A percentile compares a stretch with the other conserved stretches of the same genome.
phyloP scores from a whole-genome alignment of 2,113 vertebrate species.

The Benitochromis conjunctus region DNA sequence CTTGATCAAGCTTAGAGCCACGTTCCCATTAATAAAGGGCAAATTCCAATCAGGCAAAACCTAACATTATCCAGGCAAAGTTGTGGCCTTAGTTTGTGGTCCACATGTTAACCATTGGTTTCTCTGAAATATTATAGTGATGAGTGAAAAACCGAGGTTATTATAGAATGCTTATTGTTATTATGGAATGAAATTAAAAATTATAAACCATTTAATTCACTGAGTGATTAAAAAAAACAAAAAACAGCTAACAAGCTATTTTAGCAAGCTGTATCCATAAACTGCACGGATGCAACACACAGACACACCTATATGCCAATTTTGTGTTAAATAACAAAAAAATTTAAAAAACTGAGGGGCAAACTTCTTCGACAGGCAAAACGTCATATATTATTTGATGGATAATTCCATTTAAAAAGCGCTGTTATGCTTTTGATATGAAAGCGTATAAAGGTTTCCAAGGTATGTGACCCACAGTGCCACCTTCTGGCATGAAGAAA shows the following conservation, averaged over 20 bases:
- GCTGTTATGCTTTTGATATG: no score
- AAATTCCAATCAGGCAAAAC: not conserved
- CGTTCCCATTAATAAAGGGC: not conserved
- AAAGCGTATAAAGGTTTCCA: no score
- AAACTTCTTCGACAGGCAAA: not conserved
- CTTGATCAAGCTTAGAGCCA: not conserved
- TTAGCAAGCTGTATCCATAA: no score
- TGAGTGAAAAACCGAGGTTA: not conserved
- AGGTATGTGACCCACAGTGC: no score
- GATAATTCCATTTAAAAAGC: not conserved
- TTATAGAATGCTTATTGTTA: not conserved
- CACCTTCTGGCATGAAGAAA: no score
- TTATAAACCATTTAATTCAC: not conserved
- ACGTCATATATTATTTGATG: not conserved
- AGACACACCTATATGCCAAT: not conserved
- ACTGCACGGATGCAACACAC: no score
- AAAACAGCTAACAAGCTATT: no score
- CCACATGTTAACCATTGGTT: not conserved
- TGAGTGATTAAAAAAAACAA: not conserved
- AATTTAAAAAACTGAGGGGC: not conserved
- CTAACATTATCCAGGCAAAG: not conserved
- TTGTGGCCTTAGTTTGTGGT: not conserved
- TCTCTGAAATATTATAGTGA: not conserved
- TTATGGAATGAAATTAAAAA: not conserved
- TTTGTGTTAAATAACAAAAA: not conserved